Evolutionary conservation across 2,113 vertebrate genomes (phyloP).

Genomic region (Gadus macrocephalus): DNA sequence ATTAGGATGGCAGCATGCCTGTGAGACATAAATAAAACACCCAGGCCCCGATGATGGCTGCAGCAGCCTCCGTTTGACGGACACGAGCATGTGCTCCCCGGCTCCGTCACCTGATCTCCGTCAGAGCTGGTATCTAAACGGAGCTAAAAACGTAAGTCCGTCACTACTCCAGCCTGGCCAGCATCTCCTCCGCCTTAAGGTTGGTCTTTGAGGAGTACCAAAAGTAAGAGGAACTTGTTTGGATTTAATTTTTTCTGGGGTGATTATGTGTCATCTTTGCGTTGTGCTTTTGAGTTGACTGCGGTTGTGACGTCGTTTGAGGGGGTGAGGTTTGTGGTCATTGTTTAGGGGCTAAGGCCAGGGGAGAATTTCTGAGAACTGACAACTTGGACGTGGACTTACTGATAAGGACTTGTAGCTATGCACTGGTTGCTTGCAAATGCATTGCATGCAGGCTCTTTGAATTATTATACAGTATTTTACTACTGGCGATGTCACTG

Average conservation of each 20-base stretch:
- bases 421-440: conserved; percentile 15
- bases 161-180: conserved; percentile 64
- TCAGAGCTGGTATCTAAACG: conserved; percentile 73
- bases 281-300: not conserved
- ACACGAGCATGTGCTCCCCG: conserved; percentile 86
- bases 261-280: not conserved
- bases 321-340: not conserved
- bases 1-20: conserved; percentile 26
- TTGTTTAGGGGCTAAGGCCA: conserved; percentile 11
- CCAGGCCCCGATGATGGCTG: conserved; percentile 78
- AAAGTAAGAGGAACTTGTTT: conserved; percentile 40
- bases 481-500: conserved; percentile 27
- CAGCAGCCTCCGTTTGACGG: conserved; percentile 85
- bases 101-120: conserved; percentile 81
- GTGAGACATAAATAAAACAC: conserved; percentile 71
- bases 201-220: conserved; percentile 57
- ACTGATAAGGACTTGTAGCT: conserved; percentile 40
- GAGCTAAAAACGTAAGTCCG: conserved; percentile 73
- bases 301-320: conserved; percentile 3
- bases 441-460: conserved; percentile 44
- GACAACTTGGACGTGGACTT: conserved; percentile 11
- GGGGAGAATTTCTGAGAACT: conserved; percentile 8
- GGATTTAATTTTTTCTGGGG: conserved; percentile 14
- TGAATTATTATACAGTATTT: conserved; percentile 27
- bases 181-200: conserved; percentile 68